phyloP scores from a whole-genome alignment of 2,113 vertebrate species.

The Cephalopholis sonnerati region DNA sequence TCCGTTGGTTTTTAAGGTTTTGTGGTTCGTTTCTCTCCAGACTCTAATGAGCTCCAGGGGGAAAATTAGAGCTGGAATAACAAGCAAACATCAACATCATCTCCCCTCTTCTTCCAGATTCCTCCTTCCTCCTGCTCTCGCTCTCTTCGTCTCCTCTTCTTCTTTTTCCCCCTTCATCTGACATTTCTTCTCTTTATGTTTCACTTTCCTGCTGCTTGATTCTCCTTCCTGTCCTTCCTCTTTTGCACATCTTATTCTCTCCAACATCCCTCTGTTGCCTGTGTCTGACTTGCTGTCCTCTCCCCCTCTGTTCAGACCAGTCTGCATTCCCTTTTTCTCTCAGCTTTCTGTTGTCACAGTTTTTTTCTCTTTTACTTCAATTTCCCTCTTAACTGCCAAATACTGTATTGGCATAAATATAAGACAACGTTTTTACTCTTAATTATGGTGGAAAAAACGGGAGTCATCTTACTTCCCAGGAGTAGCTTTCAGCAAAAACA shows the following conservation, averaged over 20 bases:
- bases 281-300: constrained; percentile 7
- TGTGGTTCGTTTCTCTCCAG: constrained; percentile 79
- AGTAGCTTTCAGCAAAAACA: neutral
- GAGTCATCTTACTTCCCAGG: neutral
- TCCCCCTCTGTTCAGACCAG: neutral
- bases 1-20: constrained; percentile 78
- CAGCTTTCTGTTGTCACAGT: neutral
- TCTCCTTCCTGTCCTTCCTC: constrained; percentile 19
- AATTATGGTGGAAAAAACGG: neutral
- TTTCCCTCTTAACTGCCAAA: constrained; percentile 11
- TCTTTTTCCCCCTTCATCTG: constrained; percentile 1
- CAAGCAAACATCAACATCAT: constrained; percentile 83
- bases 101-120: constrained; percentile 50
- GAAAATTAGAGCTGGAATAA: constrained; percentile 82
- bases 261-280: neutral
- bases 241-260: constrained; percentile 16
- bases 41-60: constrained; percentile 86
- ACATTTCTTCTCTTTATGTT: constrained; percentile 30
- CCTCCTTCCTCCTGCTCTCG: neutral
- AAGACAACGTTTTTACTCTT: neutral
- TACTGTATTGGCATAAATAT: neutral
- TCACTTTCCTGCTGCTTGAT: constrained; percentile 23
- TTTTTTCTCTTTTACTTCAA: neutral
- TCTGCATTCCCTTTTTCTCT: neutral
- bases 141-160: constrained; percentile 10